phyloP scores from a whole-genome alignment of 2,797 vertebrate genomes.

The Huso huso region DNA sequence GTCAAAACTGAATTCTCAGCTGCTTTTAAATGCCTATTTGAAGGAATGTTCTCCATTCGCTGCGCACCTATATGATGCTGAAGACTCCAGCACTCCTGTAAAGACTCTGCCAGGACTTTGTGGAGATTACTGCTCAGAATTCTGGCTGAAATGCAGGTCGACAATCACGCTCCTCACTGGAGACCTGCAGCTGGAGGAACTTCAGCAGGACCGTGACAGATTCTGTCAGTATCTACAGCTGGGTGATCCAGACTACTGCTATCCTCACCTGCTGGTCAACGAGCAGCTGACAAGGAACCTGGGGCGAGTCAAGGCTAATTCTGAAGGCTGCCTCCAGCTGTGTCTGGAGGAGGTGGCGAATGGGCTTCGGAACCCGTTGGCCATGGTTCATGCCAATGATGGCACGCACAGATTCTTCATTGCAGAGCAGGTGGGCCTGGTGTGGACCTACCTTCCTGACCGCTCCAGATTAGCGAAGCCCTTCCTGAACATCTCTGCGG shows the following conservation, averaged over 20 bases:
- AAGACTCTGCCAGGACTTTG: slow-evolving; percentile 84
- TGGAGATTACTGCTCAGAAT: slow-evolving; percentile 71
- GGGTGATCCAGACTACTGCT: slow-evolving; percentile 84
- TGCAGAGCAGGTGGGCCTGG: slow-evolving; percentile 87
- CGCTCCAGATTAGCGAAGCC: slow-evolving; percentile 69
- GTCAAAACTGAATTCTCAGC: no score
- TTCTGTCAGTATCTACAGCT: slow-evolving; percentile 72
- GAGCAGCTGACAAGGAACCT: slow-evolving; percentile 67
- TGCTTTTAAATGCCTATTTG: background rate
- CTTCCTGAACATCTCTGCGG: slow-evolving; percentile 80
- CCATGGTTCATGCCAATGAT: slow-evolving; percentile 84
- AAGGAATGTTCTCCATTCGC: slow-evolving; percentile 93
- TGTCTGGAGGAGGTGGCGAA: slow-evolving; percentile 84
- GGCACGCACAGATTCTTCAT: slow-evolving; percentile 88
- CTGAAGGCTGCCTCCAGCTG: slow-evolving; percentile 81
- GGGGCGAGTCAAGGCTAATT: slow-evolving; percentile 63
- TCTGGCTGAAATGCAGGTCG: slow-evolving; percentile 71
- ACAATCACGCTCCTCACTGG: slow-evolving; percentile 60
- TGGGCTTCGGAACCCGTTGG: slow-evolving; percentile 78
- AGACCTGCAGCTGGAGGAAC: slow-evolving; percentile 47
- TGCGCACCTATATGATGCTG: slow-evolving; percentile 86
- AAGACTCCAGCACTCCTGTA: slow-evolving; percentile 75
- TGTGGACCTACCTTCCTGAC: slow-evolving; percentile 84
- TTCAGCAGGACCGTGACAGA: slow-evolving; percentile 51
- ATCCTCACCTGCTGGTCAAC: slow-evolving; percentile 72